Conservation (phyloP, 2,113 vertebrate genomes). For the Rhagologus leucostigma region DNA sequence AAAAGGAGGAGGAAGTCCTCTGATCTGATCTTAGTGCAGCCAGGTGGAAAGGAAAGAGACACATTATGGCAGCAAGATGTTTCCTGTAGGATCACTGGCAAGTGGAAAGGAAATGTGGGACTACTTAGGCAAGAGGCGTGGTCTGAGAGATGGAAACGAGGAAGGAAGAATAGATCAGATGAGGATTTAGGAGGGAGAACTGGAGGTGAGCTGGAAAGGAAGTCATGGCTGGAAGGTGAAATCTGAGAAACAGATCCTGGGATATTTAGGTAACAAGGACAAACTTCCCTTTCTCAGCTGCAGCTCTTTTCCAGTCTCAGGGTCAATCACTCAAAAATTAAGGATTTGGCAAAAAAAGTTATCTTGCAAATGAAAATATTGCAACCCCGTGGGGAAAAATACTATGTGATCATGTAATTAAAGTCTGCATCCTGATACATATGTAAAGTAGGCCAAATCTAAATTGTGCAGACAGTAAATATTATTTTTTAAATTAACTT, state of each 20-base stretch:
- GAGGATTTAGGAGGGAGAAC: neutral
- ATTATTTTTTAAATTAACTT: conserved; percentile 40
- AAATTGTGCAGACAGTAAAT: conserved; percentile 37
- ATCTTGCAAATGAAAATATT: neutral
- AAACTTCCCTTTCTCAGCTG: conserved; percentile 6
- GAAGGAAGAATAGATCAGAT: conserved; percentile 11
- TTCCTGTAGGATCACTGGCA: conserved; percentile 17
- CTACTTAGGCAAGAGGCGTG: conserved; percentile 1
- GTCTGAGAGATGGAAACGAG: neutral
- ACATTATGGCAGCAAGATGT: conserved; percentile 15
- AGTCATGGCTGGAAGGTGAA: neutral
- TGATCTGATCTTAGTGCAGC: neutral
- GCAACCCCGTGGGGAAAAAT: neutral
- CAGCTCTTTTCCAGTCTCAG: conserved; percentile 9
- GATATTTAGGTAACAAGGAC: neutral
- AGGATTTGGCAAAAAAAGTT: neutral
- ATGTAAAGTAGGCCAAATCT: neutral
- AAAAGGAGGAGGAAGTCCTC: neutral
- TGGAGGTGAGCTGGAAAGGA: conserved; percentile 6
- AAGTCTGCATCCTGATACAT: neutral
- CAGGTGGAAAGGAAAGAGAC: neutral
- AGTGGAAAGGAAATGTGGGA: conserved; percentile 23
- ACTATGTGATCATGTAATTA: neutral
- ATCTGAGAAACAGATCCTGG: conserved; percentile 26
- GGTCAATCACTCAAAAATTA: conserved; percentile 4